Base-by-base conservation (phyloP, 1,140 invertebrate genomes). In the Rhynchophorus ferrugineus region DNA sequence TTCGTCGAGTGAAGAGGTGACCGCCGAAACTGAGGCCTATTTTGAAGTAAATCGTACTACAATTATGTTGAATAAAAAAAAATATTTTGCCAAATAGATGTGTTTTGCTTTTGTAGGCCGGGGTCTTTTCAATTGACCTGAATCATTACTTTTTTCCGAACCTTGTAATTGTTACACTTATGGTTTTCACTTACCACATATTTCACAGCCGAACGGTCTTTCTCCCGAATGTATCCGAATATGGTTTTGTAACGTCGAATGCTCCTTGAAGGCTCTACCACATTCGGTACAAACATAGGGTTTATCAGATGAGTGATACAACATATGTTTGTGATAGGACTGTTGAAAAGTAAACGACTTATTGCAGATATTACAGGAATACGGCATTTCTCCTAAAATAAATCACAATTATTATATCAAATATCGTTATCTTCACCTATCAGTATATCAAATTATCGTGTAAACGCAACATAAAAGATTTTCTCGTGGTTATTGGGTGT, bases 321-420 rank as follows among this genome's bases (percentile, higher is more conserved):
- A 73, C 60, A 89, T 78, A 70, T 94, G 90, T 63, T 91, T 91
- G 66, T 93, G 89, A 67, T 90, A 92, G 1, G 89, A 92, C 60
- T 93, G 90, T 70, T 91, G 88, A 68, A 91, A 91, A 17, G 87
- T 90, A 71, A 94, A 94, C 0, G 84, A 87, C 70, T 91, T 91
- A 43, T 83, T 84, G 67, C 91, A 94, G 63, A 86, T 80, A 22
- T 76, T 76, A 65, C 91, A 95, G 6, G 80, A 80, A 64, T 91
- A 91, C 0, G 89, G 89, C 76, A 87, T 90, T 73, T 91, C 88
- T 44, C 89, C 89, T 78, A 75, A 67, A 70, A 68, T 33, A 35
- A 60, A 38, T 22, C 22, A 44, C 8, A 19, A 14, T 8, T 44
- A 34, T 54, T 52, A 55, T 55, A 47, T 24, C 18, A 39, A 48